These are phyloP conservation scores for Ceratosolen solmsi DNA, from an alignment of 1,140 invertebrate species.

Conservation along the genomic window DNA sequence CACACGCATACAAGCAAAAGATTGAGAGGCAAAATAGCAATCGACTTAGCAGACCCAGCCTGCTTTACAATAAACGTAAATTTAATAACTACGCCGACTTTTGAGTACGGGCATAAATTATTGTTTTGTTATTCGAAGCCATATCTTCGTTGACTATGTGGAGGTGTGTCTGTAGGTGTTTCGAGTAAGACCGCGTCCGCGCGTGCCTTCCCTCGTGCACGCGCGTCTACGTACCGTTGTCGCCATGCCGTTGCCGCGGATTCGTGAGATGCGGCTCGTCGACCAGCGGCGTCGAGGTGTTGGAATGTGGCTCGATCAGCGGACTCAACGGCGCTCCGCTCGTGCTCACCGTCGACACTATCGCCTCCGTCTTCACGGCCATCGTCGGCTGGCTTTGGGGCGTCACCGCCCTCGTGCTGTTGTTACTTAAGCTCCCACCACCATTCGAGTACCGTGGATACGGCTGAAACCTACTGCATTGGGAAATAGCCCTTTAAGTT, in stretches of 20 bases:
- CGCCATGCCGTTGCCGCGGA: conserved; percentile 68
- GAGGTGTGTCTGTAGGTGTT: background rate
- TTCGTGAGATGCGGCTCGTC: conserved; percentile 74
- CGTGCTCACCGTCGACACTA: conserved; percentile 69
- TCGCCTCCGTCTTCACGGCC: conserved; percentile 66
- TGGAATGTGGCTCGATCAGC: conserved; percentile 76
- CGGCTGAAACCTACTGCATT: conserved; percentile 65
- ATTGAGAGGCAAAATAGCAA: conserved; percentile 13
- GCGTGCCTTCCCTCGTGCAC: background rate
- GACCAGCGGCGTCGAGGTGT: conserved; percentile 77
- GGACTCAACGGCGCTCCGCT: conserved; percentile 71
- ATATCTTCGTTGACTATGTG: background rate
- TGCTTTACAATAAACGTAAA: background rate
- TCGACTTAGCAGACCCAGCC: background rate
- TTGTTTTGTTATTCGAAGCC: background rate
- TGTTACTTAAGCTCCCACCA: conserved; percentile 58
- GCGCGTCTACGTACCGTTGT: conserved; percentile 66
- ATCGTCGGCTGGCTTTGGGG: conserved; percentile 61
- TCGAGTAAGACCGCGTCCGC: background rate
- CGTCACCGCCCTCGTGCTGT: conserved; percentile 58
- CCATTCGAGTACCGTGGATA: conserved; percentile 65
- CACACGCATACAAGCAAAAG: conserved; percentile 46
- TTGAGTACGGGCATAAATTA: too few species aligned
- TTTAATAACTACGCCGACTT: background rate
- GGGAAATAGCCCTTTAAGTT: too few species aligned